These are phyloP conservation scores for Pelecanus crispus DNA, from an alignment of 2,113 vertebrate species.

Conservation along the genomic window DNA sequence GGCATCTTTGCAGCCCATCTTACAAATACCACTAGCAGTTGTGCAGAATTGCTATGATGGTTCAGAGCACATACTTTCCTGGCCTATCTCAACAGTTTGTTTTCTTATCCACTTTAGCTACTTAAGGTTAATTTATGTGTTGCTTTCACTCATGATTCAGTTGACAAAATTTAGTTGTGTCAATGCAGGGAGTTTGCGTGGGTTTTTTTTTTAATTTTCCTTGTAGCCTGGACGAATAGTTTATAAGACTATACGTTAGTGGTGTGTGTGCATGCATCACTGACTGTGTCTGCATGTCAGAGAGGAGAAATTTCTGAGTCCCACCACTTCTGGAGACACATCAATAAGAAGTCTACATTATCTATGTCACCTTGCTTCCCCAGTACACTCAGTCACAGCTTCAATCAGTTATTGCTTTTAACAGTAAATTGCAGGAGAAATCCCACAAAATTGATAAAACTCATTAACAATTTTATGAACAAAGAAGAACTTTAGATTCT, in stretches of 20 bases:
- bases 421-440: neutral
- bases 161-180: neutral
- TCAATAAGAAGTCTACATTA: neutral
- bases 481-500: neutral
- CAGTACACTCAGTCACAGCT: neutral
- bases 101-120: neutral
- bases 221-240: neutral
- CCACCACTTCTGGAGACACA: neutral
- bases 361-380: neutral
- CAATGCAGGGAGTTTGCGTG: neutral
- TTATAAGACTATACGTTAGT: neutral
- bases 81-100: neutral
- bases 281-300: neutral
- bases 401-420: neutral
- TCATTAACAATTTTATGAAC: neutral
- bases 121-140: neutral
- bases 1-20: neutral
- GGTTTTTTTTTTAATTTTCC: neutral
- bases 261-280: neutral
- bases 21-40: neutral
- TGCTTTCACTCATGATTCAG: neutral
- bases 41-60: neutral
- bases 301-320: neutral
- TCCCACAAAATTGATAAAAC: neutral
- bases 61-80: neutral